Conservation (phyloP, 2,797 vertebrate genomes). For the Sternotherus odoratus region DNA sequence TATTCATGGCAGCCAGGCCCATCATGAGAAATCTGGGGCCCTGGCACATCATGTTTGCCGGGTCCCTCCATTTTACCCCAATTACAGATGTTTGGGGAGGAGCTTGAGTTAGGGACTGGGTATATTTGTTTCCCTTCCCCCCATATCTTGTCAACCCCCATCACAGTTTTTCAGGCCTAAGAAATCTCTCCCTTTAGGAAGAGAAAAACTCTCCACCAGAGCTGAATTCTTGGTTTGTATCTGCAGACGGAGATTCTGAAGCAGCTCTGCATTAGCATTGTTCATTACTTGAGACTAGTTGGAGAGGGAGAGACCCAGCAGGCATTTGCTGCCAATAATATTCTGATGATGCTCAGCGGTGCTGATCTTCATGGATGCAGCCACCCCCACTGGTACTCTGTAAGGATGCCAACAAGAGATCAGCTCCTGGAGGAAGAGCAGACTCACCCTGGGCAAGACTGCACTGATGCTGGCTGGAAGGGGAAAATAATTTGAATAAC, state of each 20-base stretch:
- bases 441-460: not conserved
- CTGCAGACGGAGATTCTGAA: not conserved
- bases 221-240: not conserved
- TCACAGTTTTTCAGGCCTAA: not conserved
- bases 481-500: not conserved
- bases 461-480: not conserved
- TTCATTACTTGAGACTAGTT: constrained; percentile 26
- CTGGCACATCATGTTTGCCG: not conserved
- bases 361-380: not conserved
- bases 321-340: constrained; percentile 32
- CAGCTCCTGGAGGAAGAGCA: not conserved
- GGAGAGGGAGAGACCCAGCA: constrained; percentile 29
- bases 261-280: constrained; percentile 17
- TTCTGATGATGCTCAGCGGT: constrained; percentile 29
- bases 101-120: not conserved
- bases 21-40: not conserved
- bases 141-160: not conserved
- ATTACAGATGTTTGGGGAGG: not conserved
- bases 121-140: not conserved
- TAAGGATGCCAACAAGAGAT: constrained; percentile 6
- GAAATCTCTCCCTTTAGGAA: not conserved
- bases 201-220: not conserved
- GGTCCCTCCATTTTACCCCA: not conserved
- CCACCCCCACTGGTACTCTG: not conserved
- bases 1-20: not conserved